A percentile compares a stretch with the other conserved stretches of the same genome.
Evolutionary conservation across 1,140 invertebrate species (phyloP).

Genomic region (Lucilia cuprina): DNA sequence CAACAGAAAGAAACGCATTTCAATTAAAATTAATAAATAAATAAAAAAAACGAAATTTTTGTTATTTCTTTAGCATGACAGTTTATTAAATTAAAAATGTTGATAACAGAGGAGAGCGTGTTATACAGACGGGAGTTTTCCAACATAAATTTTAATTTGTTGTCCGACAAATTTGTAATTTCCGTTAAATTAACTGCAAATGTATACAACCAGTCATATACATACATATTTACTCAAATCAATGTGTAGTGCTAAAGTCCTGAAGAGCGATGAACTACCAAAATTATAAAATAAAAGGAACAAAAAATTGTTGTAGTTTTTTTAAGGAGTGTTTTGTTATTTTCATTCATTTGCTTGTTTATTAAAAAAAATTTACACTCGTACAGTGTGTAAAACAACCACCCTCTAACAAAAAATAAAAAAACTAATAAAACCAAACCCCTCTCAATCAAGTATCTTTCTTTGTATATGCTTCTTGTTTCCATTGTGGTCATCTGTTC

Average conservation of each 20-base stretch:
- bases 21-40: background rate
- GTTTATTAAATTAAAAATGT: slow-evolving; percentile 32
- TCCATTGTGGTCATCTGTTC: background rate
- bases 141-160: slow-evolving; percentile 29
- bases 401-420: slow-evolving; percentile 1
- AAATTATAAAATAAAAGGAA: background rate
- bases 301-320: slow-evolving; percentile 35
- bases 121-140: background rate
- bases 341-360: slow-evolving; percentile 58
- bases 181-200: slow-evolving; percentile 41
- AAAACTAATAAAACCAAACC: background rate
- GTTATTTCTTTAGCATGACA: background rate
- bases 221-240: background rate
- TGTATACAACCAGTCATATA: background rate
- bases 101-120: slow-evolving; percentile 45
- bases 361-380: slow-evolving; percentile 49
- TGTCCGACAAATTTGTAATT: slow-evolving; percentile 58
- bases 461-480: background rate
- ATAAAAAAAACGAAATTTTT: background rate
- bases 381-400: background rate
- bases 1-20: background rate
- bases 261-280: too few species aligned
- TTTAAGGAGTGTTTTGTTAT: slow-evolving; percentile 49
- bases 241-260: background rate
- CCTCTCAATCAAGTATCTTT: slow-evolving; percentile 10